Evolutionary conservation across 2,888 invertebrate species (phyloP), one percentile per base, ranked within the genome.

Genomic region (Oxyteleia sp.): DNA sequence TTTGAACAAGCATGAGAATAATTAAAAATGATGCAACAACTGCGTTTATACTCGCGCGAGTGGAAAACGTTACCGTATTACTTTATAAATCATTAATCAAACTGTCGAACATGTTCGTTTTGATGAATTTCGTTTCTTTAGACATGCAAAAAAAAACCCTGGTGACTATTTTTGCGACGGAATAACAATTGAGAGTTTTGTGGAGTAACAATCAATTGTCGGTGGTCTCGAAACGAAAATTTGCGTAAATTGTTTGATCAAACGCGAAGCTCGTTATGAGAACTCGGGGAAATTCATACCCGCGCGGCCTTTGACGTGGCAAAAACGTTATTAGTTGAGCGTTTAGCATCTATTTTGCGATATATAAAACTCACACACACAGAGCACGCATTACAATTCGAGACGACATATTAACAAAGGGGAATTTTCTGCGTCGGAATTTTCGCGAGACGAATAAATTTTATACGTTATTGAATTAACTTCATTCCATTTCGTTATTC

Each of bases 241-340:
- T 18, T 23, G 29, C 49, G 64, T 13, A 15, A 23, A 8, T 35
- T 16, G 66, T 66, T 66, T 66, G 66, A 66, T 51, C 38, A 53
- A 66, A 26, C 20, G 51, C 38, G 45, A 3, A 26, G 26, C 41
- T 51, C 66, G 51, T 51, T 66, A 66, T 3, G 45, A 16, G 41
- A 51, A 16, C 7, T 2, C 49, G 8, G 49, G 35, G 23, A 26
- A 35, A 41, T 49, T 51, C 51, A 29, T 51, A 66, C 32, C 23
- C 59, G 11, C 32, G 18, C 53, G 29, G 8, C 45, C 32, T 69
- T 69, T 69, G 68, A 69, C 45, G 55, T 55, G 43, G 68, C 55
- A 69, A 69, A 55, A 69, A 55, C 68, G 43, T 69, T 43, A 69
- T 69, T 69, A 69, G 43, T 55, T 55, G 68, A 69, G 45, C 55